Conservation (phyloP, 2,888 invertebrate species). For the Lepetodrilus schrolli region DNA sequence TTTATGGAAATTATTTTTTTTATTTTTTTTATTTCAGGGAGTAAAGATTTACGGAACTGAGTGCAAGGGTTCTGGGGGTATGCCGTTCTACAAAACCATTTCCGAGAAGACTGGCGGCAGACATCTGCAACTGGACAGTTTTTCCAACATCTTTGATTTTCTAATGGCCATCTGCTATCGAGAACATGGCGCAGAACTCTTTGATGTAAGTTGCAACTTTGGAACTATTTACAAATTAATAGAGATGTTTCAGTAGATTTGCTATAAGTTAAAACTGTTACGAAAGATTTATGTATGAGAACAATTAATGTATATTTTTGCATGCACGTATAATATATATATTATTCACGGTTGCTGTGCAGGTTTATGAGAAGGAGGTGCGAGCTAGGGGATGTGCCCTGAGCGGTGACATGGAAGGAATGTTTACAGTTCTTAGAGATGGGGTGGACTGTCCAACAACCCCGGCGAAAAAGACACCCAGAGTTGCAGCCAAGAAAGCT, state of each 20-base stretch:
- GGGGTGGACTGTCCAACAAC: constrained; percentile 32
- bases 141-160: constrained; percentile 67
- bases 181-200: constrained; percentile 59
- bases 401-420: constrained; percentile 51
- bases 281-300: neutral
- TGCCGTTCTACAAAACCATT: constrained; percentile 58
- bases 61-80: constrained; percentile 37
- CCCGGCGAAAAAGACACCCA: neutral
- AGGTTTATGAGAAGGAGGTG: constrained; percentile 59
- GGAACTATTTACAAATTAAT: neutral
- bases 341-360: neutral
- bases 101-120: constrained; percentile 60
- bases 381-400: constrained; percentile 43
- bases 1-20: too few species aligned
- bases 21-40: too few species aligned
- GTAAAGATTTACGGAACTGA: constrained; percentile 60
- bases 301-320: neutral
- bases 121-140: constrained; percentile 61
- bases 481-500: constrained; percentile 14
- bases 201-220: constrained; percentile 43
- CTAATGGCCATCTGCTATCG: constrained; percentile 72
- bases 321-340: neutral
- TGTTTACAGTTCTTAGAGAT: constrained; percentile 52
- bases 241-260: neutral
- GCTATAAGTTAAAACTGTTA: neutral